Base-by-base conservation (phyloP, 2,113 vertebrate genomes). In the Fregetta grallaria region DNA sequence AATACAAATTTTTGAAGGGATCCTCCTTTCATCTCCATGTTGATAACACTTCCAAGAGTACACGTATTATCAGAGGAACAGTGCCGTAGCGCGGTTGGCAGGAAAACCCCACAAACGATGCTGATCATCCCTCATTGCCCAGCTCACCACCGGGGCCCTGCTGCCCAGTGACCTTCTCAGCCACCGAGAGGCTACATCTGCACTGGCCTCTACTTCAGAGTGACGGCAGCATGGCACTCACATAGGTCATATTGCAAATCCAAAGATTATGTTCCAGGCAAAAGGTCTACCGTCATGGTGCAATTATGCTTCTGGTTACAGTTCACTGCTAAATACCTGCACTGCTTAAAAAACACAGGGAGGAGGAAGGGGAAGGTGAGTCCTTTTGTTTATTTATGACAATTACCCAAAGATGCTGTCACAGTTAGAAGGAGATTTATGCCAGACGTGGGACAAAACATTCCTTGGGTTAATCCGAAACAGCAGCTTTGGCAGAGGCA, bases 181-280 rank as follows among this genome's bases (percentile, higher is more conserved):
- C 27, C 47, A 53, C 73, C 0, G 1, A 12, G 50, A 53, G 18
- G 47, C 26, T 13, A 6, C 45, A 17, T 10, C 72, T 2, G 0
- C 34, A 0, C 34, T 20, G 73, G n/a, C 71, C 20, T 58, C 59
- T 56, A 5, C 66, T 53, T 34, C 32, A 56, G 40, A 42, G 36
- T 4, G 66, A 34, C 0, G 1, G 78, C 71, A 68, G 70, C 61
- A 2, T 0, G 0, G 66, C 77, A 25, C 30, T 78, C 66, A 3
- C 0, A 0, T 1, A 6, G 59, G 50, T n/a, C 70, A 30, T 6
- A 2, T 7, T 38, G 50, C 50, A 67, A 49, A 77, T 29, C 26
- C 75, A 50, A 40, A 56, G 50, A 20, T 40, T 3, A 29, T 3
- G 2, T 42, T 47, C 50, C 5, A 74, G 59, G 49, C 53, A 55